Evolutionary conservation across 2,888 invertebrate species (phyloP), one percentile per base, ranked within the genome.

Genomic region (Teleiodes luculella): DNA sequence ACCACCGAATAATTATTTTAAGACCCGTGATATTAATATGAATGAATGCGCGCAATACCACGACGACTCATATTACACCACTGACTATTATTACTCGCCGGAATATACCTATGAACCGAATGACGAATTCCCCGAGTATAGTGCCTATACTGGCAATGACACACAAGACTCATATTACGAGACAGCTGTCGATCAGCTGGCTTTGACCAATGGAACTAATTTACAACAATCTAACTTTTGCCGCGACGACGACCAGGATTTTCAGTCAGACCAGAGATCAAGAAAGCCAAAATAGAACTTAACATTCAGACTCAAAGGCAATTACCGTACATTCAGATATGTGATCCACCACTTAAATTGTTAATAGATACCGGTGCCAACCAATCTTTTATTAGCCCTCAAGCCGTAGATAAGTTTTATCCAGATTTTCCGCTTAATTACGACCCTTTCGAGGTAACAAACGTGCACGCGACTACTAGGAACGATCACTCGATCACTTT

Each of bases 401-500:
- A 41, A 18, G 41, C 18, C 2, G 20, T 41, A 18, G 4, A 18
- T 5, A 7, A 18, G 2, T 41, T 18, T 41, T 41, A 18, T 41
- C 6, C 16, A 4, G 3, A 41, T 11, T 1, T 41, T 11, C 18
- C 18, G 1, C 11, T 41, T 8, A 41, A 7, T 18, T 41, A 18
- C 8, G 41, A 41, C 2, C 41, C 41, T 5, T 41, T 41, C 14
- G 41, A 41, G 7, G 41, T 41, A 3, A 41, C 41, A 1, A 41
- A 41, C 18, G 18, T 59, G 3, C 60, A 61, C 28, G 56, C 51
- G 3, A 57, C 57, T 4, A 56, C 28, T 18, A n/a, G 46, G 3
- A 57, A 57, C 24, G 45, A 61, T 3, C 55, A 56, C 47, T 60
- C 61, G 0, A 54, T 61, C 16, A 55, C 56, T 0, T n/a, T 62